These are phyloP conservation scores for Formica selysi DNA, from an alignment of 1,140 invertebrate species.

Conservation along the genomic window DNA sequence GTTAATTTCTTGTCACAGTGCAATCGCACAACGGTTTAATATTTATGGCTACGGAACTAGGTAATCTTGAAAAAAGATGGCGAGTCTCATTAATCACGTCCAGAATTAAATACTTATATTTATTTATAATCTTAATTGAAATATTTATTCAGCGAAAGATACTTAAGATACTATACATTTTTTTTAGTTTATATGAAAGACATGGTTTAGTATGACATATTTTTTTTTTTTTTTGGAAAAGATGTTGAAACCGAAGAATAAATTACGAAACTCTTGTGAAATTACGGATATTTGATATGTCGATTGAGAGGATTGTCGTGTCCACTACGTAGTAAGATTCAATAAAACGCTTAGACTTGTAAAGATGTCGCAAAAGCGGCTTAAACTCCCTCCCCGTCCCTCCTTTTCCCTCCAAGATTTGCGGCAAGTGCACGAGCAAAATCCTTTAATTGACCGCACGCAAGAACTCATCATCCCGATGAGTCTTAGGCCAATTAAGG, in stretches of 20 bases:
- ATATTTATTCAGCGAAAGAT: neutral
- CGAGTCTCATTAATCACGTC: neutral
- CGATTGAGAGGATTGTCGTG: neutral
- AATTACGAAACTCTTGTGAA: too few species aligned
- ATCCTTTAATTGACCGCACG: conserved; percentile 65
- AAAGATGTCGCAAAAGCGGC: conserved; percentile 52
- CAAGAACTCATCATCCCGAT: conserved; percentile 53
- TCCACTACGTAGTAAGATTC: neutral
- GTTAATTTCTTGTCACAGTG: conserved; percentile 6
- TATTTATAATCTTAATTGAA: neutral
- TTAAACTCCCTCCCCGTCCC: neutral
- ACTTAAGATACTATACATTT: neutral
- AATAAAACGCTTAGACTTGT: neutral
- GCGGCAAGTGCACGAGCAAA: neutral
- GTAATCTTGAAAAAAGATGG: neutral
- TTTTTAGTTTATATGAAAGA: neutral
- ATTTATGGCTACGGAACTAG: neutral
- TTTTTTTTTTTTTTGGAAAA: too few species aligned
- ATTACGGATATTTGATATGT: neutral
- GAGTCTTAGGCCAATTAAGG: conserved; percentile 71
- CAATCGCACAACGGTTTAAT: conserved; percentile 11
- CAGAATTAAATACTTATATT: neutral
- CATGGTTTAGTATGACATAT: neutral
- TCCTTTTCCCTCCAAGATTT: too few species aligned
- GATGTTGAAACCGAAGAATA: neutral